Base-by-base conservation (phyloP, 2,113 vertebrate species). In the Charadrius vociferus region DNA sequence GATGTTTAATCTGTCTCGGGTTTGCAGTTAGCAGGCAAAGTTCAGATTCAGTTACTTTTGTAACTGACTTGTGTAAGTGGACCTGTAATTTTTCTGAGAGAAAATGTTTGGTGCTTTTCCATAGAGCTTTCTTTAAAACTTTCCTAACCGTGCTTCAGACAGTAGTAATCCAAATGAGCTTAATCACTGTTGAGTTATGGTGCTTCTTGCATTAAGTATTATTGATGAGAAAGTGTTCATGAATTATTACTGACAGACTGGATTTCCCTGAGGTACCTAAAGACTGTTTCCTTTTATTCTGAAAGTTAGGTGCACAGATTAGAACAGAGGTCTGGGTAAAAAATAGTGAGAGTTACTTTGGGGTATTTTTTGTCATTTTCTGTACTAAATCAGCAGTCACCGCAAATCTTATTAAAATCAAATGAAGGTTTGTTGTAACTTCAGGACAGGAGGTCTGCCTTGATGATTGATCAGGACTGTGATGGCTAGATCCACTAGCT, bases 141-240 rank as follows among this genome's bases (percentile, higher is more conserved):
- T 90, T 59, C 75, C 50, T 84, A 59, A 37, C 59, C 2, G 0
- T 90, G 71, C 72, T 94, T 81, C 82, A 90, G 88, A 58, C 50
- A 66, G 79, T 62, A 77, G 72, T 70, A 86, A 90, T 95, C 90
- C 75, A 96, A 92, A 88, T 88, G 50, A 82, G 62, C 66, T 90
- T 94, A 82, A 81, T 93, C 88, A 81, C 56, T 95, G 85, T 30
- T 94, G 79, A 93, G 67, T 97, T 97, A 92, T 71, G 41, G 75
- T 96, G 63, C 86, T 97, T 94, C 88, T 86, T 90, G 75, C 67
- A 94, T 97, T 90, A 95, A 96, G 65, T 90, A n/a, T 92, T 93
- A 90, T 83, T 93, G 95, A 96, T 94, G 85, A 66, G 59, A 77
- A 96, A 86, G 79, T 55, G 80, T 86, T 95, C 50, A 58, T 96